phyloP scores from a whole-genome alignment of 2,888 invertebrate species.

The Cheilosia pagana region DNA sequence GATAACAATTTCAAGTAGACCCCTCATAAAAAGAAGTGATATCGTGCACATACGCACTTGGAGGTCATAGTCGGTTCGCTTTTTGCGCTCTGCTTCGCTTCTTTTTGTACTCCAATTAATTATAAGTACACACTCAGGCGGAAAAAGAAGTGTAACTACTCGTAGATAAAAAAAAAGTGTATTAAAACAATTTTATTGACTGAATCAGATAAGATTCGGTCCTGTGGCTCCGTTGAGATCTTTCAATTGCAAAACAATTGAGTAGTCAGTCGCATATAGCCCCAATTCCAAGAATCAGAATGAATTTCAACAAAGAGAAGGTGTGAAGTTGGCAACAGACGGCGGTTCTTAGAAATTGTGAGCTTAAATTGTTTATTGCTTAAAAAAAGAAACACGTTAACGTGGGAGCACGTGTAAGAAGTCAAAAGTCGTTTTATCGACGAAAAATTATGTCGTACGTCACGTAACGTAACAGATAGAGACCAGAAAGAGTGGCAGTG shows the following conservation, averaged over 20 bases:
- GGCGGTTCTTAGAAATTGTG: no score
- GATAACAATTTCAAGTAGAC: conserved; percentile 41
- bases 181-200: conserved; percentile 10
- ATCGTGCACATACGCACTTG: conserved; percentile 15
- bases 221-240: conserved; percentile 1
- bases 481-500: conserved; percentile 3
- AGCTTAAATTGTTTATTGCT: no score
- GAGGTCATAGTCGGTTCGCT: conserved; percentile 26
- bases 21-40: conserved; percentile 13
- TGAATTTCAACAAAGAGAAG: no score
- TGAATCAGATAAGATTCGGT: conserved; percentile 6
- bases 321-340: no score
- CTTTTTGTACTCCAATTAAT: conserved; percentile 34
- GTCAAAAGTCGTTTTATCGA: no score
- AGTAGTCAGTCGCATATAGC: neutral
- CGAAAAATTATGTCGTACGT: no score
- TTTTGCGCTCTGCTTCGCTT: conserved; percentile 14
- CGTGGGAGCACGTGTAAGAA: no score
- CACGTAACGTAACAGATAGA: neutral
- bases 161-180: conserved; percentile 3
- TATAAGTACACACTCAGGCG: conserved; percentile 6
- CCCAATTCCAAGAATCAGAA: no score
- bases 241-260: conserved; percentile 33
- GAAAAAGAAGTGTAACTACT: neutral
- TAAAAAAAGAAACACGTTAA: no score